These are phyloP conservation scores for Microcebus griseorufus DNA, from an alignment of 2,113 vertebrate species.

Conservation along the genomic window DNA sequence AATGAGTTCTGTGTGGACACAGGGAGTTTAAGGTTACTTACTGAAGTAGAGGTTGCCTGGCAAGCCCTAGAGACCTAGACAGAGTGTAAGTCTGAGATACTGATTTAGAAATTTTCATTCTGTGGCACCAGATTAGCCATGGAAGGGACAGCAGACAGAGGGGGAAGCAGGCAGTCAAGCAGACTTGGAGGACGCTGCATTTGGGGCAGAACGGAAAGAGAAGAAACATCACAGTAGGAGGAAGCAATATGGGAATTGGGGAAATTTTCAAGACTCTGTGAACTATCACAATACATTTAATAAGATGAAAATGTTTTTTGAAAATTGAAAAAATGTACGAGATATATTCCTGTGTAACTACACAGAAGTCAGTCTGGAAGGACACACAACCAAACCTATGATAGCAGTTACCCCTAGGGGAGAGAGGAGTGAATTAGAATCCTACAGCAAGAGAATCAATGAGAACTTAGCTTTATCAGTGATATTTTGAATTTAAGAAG, in stretches of 20 bases:
- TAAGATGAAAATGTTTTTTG: not conserved
- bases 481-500: not conserved
- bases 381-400: not conserved
- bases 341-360: not conserved
- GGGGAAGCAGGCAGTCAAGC: not conserved
- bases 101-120: not conserved
- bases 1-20: not conserved
- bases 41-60: not conserved
- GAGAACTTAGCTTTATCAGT: not conserved
- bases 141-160: not conserved
- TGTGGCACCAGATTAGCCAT: not conserved
- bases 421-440: not conserved
- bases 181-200: not conserved
- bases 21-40: not conserved
- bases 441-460: not conserved
- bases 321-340: not conserved
- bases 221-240: not conserved
- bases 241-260: not conserved
- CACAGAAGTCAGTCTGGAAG: not conserved
- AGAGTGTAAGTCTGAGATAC: not conserved
- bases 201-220: not conserved
- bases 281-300: not conserved
- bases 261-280: not conserved
- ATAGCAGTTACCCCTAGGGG: not conserved
- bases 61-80: not conserved